Evolutionary conservation across 2,797 vertebrate genomes (phyloP), one percentile per base, ranked within the genome.

Genomic region (Falco peregrinus): DNA sequence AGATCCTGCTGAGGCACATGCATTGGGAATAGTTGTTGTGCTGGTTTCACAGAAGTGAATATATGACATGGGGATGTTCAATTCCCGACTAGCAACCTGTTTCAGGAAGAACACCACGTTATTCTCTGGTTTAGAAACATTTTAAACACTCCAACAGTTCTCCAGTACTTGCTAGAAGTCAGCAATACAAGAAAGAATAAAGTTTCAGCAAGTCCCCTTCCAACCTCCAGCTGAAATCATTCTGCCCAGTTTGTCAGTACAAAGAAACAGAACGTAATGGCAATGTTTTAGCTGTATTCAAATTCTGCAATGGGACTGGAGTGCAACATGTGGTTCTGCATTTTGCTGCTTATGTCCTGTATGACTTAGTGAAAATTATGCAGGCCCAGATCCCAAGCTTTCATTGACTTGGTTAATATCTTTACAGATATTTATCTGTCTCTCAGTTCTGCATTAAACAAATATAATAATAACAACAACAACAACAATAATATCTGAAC

Each of bases 31-130:
- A 0, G 96, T 97, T 76, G 94, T 96, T 16, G 99, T 99, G 97
- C 98, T 98, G 0, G 98, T 99, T 95, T 99, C 99, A 78, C 98
- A 98, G 94, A 99, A 98, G 97, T 99, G 98, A 95, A 99, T 97
- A 43, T 92, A 70, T 5, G 98, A 98, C 61, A 98, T 57, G 5
- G 99, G 98, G 89, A 99, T 97, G 41, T 98, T 98, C 78, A 99
- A 93, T 96, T 99, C 99, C 26, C 97, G 98, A 96, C 99, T 99
- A 61, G 98, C 99, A 96, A 99, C 98, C 99, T 99, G 81, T 57
- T 91, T 61, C 84, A 94, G 90, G 84, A 94, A 92, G 79, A 91
- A 37, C 50, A 93, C 74, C 7, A 63, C 33, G 89, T 65, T 93
- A 5, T 90, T 84, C 48, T 84, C 64, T 63, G 29, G 21, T 77